These are phyloP conservation scores for Ferdinandea cuprea DNA, from an alignment of 2,888 invertebrate genomes.

Conservation along the genomic window DNA sequence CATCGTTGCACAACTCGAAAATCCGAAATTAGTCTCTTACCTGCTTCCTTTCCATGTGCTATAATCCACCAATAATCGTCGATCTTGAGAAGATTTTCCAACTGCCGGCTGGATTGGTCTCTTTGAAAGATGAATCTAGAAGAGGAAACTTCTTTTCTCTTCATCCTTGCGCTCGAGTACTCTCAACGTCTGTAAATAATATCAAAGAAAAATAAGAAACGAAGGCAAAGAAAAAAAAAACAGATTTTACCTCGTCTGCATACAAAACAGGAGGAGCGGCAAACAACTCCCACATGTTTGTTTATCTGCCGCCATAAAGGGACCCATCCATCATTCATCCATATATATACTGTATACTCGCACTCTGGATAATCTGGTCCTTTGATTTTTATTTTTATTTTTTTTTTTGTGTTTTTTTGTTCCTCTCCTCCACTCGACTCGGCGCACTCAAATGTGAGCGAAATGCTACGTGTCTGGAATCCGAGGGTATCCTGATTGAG, in stretches of 20 bases:
- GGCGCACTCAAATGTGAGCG: conserved; percentile 65
- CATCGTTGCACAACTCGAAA: too few species aligned
- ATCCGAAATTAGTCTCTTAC: not conserved
- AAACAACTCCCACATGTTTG: conserved; percentile 63
- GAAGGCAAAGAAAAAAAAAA: conserved; percentile 4
- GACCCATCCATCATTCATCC: conserved; percentile 65
- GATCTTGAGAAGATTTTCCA: conserved; percentile 15
- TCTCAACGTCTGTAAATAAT: conserved; percentile 69
- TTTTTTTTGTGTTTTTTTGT: too few species aligned
- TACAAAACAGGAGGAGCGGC: conserved; percentile 56
- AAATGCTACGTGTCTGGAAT: conserved; percentile 71
- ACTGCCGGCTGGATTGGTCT: conserved; percentile 1
- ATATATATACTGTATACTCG: not conserved
- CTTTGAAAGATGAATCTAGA: conserved; percentile 5
- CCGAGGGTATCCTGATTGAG: conserved; percentile 69
- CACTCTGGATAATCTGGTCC: conserved; percentile 58
- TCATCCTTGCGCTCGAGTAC: conserved; percentile 64
- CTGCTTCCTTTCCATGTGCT: not conserved
- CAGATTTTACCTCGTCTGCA: conserved; percentile 56
- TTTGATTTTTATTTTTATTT: conserved; percentile 57
- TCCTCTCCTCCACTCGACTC: conserved; percentile 48
- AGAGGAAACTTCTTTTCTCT: conserved; percentile 45
- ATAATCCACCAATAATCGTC: conserved; percentile 46
- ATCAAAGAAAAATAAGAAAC: conserved; percentile 42
- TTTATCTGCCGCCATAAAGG: conserved; percentile 70